phyloP scores from a whole-genome alignment of 2,888 invertebrate species.

The Hemithea aestivaria region DNA sequence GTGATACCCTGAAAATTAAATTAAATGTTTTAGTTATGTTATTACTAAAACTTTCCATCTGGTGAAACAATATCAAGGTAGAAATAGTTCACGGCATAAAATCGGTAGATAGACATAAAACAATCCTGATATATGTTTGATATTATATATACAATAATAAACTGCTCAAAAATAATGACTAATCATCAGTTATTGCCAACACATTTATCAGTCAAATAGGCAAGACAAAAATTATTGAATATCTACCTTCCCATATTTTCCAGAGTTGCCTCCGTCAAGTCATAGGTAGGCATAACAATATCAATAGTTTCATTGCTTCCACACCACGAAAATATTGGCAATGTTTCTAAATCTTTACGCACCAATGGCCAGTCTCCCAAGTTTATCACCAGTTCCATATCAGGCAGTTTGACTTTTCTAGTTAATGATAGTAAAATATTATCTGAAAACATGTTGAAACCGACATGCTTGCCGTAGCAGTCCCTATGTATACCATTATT shows the following conservation, averaged over 20 bases:
- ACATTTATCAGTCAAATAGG: no score
- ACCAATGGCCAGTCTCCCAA: slow-evolving; percentile 97
- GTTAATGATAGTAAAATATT: slow-evolving; percentile 88
- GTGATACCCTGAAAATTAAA: slow-evolving; percentile 83
- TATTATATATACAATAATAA: no score
- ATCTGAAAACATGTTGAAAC: slow-evolving; percentile 97
- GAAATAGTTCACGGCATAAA: no score
- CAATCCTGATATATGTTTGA: no score
- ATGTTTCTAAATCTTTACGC: slow-evolving; percentile 70
- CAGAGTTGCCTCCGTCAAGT: slow-evolving; percentile 93
- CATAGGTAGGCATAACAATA: slow-evolving; percentile 97
- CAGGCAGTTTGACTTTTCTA: slow-evolving; percentile 89
- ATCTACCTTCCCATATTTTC: slow-evolving; percentile 98
- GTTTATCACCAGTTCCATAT: slow-evolving; percentile 94
- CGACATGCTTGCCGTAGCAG: slow-evolving; percentile 96
- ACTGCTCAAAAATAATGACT: no score
- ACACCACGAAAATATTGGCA: slow-evolving; percentile 98
- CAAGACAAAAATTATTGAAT: no score
- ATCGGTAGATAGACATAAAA: no score
- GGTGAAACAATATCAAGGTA: no score
- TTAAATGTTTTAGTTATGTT: not conserved
- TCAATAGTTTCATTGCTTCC: slow-evolving; percentile 91
- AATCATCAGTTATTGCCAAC: no score
- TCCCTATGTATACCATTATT: slow-evolving; percentile 90
- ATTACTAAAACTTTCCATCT: not conserved